phyloP scores from a whole-genome alignment of 2,113 vertebrate genomes.

The Tinamus guttatus region DNA sequence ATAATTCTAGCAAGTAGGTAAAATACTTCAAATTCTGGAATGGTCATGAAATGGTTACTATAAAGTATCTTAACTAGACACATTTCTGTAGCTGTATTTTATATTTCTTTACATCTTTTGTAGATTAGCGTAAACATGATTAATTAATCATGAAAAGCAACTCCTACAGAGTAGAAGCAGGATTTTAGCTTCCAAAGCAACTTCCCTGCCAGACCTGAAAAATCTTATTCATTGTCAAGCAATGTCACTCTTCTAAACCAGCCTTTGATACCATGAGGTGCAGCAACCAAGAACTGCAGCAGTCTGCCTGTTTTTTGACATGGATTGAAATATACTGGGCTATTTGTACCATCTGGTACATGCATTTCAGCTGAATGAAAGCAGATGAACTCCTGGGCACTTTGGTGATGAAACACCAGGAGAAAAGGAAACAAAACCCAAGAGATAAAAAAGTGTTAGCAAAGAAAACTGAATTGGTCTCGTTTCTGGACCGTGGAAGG shows the following conservation, averaged over 20 bases:
- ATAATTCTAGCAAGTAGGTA: neutral
- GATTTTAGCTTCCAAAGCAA: conserved; percentile 60
- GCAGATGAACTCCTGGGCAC: conserved; percentile 62
- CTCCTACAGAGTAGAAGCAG: conserved; percentile 41
- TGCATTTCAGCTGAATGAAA: conserved; percentile 67
- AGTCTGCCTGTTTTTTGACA: conserved; percentile 67
- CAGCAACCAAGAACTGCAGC: conserved; percentile 68
- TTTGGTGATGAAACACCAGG: conserved; percentile 65
- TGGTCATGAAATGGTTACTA: conserved; percentile 33
- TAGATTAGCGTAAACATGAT: conserved; percentile 66
- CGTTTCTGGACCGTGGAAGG: conserved; percentile 21
- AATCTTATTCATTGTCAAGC: conserved; percentile 65
- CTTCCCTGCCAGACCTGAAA: conserved; percentile 65
- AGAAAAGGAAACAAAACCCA: conserved; percentile 66
- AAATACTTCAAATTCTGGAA: neutral
- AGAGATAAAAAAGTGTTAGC: conserved; percentile 42
- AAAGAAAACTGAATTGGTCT: conserved; percentile 29
- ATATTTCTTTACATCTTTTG: conserved; percentile 52
- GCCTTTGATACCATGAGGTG: conserved; percentile 73
- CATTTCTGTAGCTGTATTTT: conserved; percentile 26
- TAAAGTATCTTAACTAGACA: conserved; percentile 10
- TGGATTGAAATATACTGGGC: conserved; percentile 68
- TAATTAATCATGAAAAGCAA: conserved; percentile 73
- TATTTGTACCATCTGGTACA: conserved; percentile 73
- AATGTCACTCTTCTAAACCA: conserved; percentile 62